Percentiles rank a stretch among this genome's conserved stretches.
These are phyloP conservation scores for Nematopogon swammerdamellus DNA, from an alignment of 2,888 invertebrate genomes.

Conservation along the genomic window DNA sequence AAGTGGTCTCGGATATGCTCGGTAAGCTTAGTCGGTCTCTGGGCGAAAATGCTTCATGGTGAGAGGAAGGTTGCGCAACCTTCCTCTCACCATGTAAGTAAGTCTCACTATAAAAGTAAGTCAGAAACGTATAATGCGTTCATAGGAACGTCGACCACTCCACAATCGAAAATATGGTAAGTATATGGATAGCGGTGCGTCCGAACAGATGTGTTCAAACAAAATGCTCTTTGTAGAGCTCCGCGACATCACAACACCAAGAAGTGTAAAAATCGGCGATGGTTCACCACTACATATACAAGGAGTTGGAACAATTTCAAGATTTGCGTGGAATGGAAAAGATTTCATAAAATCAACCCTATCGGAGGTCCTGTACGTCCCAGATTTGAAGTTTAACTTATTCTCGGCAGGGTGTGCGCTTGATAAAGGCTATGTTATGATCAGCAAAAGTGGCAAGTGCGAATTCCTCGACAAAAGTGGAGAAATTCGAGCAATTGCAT, in stretches of 20 bases:
- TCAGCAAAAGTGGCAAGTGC: conserved; percentile 9
- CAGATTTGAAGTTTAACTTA: conserved; percentile 10
- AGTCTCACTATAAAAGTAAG: not conserved
- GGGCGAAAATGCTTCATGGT: too few relatives aligned
- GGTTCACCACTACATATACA: conserved; percentile 7
- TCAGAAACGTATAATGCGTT: not conserved
- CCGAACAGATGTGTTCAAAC: conserved; percentile 14
- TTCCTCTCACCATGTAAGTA: too few relatives aligned
- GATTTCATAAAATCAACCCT: conserved; percentile 10
- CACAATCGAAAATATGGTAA: conserved; percentile 16
- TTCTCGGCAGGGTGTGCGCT: conserved; percentile 11
- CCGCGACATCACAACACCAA: conserved; percentile 4
- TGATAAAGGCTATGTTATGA: conserved; percentile 9
- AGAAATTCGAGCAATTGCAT: not conserved
- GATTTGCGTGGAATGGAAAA: conserved; percentile 11
- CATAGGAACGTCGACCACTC: not conserved
- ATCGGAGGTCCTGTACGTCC: conserved; percentile 6
- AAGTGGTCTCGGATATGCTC: too few relatives aligned
- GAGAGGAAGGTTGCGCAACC: too few relatives aligned
- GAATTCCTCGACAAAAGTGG: not conserved
- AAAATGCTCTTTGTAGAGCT: conserved; percentile 3
- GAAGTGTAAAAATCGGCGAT: conserved; percentile 7
- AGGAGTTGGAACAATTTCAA: conserved; percentile 9
- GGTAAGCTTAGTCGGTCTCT: too few relatives aligned
- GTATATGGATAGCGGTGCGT: conserved; percentile 20